These are phyloP conservation scores for Suricata suricatta DNA, from an alignment of 2,113 vertebrate genomes.

Conservation along the genomic window DNA sequence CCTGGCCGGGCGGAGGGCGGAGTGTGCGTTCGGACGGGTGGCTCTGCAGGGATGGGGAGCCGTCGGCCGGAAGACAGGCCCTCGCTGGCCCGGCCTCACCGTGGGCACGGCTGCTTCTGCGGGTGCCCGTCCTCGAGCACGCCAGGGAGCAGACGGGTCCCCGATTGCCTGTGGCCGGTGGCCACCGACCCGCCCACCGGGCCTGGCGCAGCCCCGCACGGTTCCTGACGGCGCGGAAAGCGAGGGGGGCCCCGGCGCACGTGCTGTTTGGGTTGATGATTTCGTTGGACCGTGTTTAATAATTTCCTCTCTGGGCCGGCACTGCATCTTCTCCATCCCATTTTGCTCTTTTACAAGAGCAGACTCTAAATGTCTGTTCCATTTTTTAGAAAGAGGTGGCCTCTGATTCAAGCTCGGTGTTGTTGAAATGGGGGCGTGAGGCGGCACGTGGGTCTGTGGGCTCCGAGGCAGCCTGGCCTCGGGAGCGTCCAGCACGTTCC, in stretches of 20 bases:
- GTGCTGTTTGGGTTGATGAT: not conserved
- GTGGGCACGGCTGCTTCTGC: not conserved
- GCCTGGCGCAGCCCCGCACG: rapidly evolving
- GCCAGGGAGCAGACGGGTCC: rapidly evolving
- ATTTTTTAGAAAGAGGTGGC: not conserved
- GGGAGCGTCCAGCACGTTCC: rapidly evolving
- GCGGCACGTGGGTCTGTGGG: not conserved
- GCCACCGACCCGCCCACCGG: rapidly evolving
- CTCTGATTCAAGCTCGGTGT: not conserved
- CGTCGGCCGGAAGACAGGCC: not conserved
- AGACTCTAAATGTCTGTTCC: not conserved
- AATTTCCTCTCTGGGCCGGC: not conserved
- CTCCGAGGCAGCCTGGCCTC: not conserved
- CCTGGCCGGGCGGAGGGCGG: not conserved
- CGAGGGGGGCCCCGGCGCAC: not conserved
- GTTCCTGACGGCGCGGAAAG: not conserved
- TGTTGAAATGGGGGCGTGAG: not conserved
- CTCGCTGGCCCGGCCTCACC: not conserved
- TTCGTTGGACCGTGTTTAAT: not conserved
- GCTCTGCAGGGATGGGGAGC: too few species aligned
- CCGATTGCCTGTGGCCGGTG: rapidly evolving
- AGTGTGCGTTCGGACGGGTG: not conserved
- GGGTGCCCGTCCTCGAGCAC: rapidly evolving
- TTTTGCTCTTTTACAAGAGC: not conserved
- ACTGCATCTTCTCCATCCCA: not conserved